Conservation (phyloP, 1,140 invertebrate species). For the Formica selysi region DNA sequence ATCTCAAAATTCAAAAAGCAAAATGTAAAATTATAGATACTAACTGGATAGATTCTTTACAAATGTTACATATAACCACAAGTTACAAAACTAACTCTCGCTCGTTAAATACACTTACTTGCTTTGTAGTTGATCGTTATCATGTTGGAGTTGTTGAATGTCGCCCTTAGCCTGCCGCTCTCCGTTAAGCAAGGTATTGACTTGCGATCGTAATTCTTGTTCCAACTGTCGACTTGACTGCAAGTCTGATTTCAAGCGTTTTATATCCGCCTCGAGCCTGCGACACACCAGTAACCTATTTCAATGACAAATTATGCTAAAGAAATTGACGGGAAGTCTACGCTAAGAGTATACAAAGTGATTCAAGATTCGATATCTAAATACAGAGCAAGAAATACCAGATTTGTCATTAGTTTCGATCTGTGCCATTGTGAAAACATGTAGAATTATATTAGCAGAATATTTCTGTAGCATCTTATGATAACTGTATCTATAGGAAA, state of each 20-base stretch:
- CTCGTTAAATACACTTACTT: constrained; percentile 87
- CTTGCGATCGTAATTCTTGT: constrained; percentile 94
- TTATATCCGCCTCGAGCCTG: constrained; percentile 91
- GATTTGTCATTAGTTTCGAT: constrained; percentile 45
- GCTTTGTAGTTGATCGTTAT: constrained; percentile 93
- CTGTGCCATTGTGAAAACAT: constrained; percentile 12
- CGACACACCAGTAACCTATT: constrained; percentile 86
- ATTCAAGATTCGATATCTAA: constrained; percentile 39
- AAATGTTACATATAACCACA: constrained; percentile 3
- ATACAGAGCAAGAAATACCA: constrained; percentile 39
- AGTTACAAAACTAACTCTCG: not conserved
- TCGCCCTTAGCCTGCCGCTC: constrained; percentile 92
- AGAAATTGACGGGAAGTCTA: constrained; percentile 54
- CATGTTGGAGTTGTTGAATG: constrained; percentile 92
- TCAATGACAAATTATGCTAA: constrained; percentile 72
- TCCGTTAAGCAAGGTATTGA: constrained; percentile 88
- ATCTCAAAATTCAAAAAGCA: not conserved
- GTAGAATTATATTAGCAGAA: constrained; percentile 33
- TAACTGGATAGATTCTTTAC: not conserved
- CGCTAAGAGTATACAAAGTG: constrained; percentile 27
- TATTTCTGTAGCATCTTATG: not conserved
- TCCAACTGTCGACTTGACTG: constrained; percentile 92
- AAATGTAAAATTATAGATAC: not conserved
- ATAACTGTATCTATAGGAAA: constrained; percentile 24
- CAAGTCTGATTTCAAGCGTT: constrained; percentile 93